These are phyloP conservation scores for Pseudochaenichthys georgianus DNA, from an alignment of 2,797 vertebrate genomes.

Conservation along the genomic window DNA sequence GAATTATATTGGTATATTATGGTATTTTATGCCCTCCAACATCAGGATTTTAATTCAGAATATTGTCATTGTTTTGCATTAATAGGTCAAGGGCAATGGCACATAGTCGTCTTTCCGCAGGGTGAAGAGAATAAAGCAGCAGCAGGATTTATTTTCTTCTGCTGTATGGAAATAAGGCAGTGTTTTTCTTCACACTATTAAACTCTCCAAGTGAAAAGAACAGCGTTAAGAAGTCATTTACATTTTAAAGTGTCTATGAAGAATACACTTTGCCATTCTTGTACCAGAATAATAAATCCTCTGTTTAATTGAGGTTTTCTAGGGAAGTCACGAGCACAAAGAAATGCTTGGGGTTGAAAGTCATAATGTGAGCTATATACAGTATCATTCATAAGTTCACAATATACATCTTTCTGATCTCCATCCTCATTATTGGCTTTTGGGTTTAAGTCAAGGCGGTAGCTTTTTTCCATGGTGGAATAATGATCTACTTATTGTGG, in stretches of 20 bases:
- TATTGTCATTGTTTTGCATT: slow-evolving; percentile 9
- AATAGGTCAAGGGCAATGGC: slow-evolving; percentile 35
- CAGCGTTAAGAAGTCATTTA: slow-evolving; percentile 65
- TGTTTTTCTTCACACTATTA: slow-evolving; percentile 66
- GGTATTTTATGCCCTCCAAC: not conserved
- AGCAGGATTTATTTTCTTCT: slow-evolving; percentile 39
- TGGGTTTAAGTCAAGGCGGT: slow-evolving; percentile 12
- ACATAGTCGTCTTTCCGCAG: slow-evolving; percentile 17
- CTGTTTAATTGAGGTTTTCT: slow-evolving; percentile 34
- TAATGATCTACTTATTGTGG: slow-evolving; percentile 15
- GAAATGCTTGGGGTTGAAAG: slow-evolving; percentile 3
- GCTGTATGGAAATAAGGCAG: slow-evolving; percentile 62
- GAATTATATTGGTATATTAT: not conserved
- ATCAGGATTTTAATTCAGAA: slow-evolving; percentile 22
- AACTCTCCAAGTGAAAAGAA: slow-evolving; percentile 45
- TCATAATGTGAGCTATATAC: slow-evolving; percentile 9
- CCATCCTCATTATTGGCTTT: slow-evolving; percentile 31
- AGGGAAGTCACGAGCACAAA: slow-evolving; percentile 23
- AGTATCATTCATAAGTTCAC: slow-evolving; percentile 3
- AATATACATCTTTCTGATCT: slow-evolving; percentile 24
- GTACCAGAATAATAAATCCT: slow-evolving; percentile 63
- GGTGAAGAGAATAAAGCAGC: slow-evolving; percentile 3
- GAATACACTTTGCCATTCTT: slow-evolving; percentile 49
- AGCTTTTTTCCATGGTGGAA: not conserved
- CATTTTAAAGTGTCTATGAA: slow-evolving; percentile 71